Evolutionary conservation across 2,797 vertebrate species (phyloP).

Genomic region (Lagodon rhomboides): DNA sequence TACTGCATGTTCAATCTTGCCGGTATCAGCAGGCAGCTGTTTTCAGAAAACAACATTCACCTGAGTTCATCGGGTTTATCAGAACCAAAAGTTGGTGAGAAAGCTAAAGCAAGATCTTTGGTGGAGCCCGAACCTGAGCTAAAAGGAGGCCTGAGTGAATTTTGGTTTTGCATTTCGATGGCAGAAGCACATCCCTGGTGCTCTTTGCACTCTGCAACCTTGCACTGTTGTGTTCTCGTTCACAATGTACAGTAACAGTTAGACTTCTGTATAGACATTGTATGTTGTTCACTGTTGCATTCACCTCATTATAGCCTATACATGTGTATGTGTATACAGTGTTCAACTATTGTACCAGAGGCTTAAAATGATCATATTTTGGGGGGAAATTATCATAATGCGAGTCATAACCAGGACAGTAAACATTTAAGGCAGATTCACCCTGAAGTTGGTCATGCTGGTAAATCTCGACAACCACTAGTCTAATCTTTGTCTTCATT

Average conservation of each 20-base stretch:
- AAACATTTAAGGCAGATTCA: too few species aligned
- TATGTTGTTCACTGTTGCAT: too few species aligned
- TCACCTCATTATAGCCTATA: too few species aligned
- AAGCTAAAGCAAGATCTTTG: background rate
- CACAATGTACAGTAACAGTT: too few species aligned
- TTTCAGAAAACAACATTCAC: conserved; percentile 15
- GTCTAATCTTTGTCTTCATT: background rate
- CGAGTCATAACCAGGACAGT: too few species aligned
- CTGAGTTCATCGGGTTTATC: background rate
- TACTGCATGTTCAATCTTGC: background rate
- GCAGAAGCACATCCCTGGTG: background rate
- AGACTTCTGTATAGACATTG: too few species aligned
- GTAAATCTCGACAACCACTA: background rate
- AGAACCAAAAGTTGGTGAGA: background rate
- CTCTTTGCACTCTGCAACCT: background rate
- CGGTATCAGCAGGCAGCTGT: background rate
- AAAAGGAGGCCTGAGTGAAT: background rate
- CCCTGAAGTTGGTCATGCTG: background rate
- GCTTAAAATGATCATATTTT: too few species aligned
- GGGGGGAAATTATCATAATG: too few species aligned
- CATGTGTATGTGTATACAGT: too few species aligned
- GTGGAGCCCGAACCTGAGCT: conserved; percentile 3
- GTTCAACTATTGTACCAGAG: too few species aligned
- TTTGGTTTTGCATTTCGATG: too few species aligned
- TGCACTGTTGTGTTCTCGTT: background rate